Evolutionary conservation across 1,140 invertebrate species (phyloP).

Genomic region (Drosophila bipectinata): DNA sequence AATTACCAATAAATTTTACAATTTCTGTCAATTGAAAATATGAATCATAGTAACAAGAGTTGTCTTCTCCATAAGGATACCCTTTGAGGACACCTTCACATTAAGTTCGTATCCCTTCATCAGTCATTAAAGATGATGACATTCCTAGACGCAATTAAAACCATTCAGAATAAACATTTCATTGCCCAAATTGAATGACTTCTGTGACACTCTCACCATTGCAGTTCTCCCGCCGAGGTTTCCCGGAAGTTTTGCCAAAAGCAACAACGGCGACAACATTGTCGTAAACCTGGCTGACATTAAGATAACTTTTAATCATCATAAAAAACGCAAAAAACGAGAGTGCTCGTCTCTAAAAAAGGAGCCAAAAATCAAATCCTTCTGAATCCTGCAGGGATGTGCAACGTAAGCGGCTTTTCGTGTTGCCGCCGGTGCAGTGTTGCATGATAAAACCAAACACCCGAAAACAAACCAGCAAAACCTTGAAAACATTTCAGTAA

Average conservation of each 20-base stretch:
- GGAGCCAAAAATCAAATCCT: slow-evolving; percentile 43
- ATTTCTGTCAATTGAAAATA: neutral
- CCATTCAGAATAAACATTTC: slow-evolving; percentile 73
- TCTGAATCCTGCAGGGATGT: slow-evolving; percentile 26
- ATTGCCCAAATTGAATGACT: slow-evolving; percentile 65
- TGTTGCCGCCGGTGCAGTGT: slow-evolving; percentile 58
- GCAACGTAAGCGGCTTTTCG: slow-evolving; percentile 76
- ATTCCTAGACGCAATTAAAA: slow-evolving; percentile 81
- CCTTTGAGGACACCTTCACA: slow-evolving; percentile 31
- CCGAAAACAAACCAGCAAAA: slow-evolving; percentile 22
- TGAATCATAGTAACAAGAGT: slow-evolving; percentile 3
- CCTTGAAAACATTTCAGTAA: slow-evolving; percentile 46
- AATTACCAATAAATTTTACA: neutral
- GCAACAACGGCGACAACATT: slow-evolving; percentile 53
- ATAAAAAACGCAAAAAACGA: slow-evolving; percentile 59
- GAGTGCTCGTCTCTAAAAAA: slow-evolving; percentile 18
- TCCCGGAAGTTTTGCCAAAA: slow-evolving; percentile 35
- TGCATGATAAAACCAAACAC: slow-evolving; percentile 48
- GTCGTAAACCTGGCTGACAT: slow-evolving; percentile 74
- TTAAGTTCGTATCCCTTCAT: slow-evolving; percentile 54
- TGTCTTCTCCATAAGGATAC: neutral
- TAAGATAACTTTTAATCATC: slow-evolving; percentile 82
- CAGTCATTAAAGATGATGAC: slow-evolving; percentile 71
- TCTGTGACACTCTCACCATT: slow-evolving; percentile 12
- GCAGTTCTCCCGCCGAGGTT: neutral